These are phyloP conservation scores for Telenomus remus DNA, from an alignment of 1,140 invertebrate genomes.

Conservation along the genomic window DNA sequence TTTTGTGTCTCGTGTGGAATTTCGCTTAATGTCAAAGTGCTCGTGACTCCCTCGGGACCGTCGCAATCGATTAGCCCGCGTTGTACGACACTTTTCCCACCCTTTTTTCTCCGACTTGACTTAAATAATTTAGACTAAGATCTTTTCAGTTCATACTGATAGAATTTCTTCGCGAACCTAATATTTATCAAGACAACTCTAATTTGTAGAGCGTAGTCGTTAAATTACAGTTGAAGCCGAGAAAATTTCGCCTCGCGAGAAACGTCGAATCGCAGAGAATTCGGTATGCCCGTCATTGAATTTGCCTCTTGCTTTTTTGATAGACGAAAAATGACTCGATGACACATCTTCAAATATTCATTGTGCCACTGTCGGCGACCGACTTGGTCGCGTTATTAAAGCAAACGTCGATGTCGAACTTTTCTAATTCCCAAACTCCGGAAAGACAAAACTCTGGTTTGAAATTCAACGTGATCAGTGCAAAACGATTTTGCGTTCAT, in stretches of 20 bases:
- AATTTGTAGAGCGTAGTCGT: conserved; percentile 24
- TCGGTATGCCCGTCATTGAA: no score
- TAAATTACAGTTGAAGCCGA: conserved; percentile 27
- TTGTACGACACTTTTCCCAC: neutral
- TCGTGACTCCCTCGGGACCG: conserved; percentile 4
- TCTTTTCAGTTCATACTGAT: neutral
- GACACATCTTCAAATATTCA: conserved; percentile 37
- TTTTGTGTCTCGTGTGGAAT: conserved; percentile 8
- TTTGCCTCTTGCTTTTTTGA: conserved; percentile 30
- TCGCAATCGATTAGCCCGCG: conserved; percentile 20
- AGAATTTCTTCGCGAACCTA: conserved; percentile 22
- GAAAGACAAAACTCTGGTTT: conserved; percentile 17
- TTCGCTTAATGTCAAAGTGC: conserved; percentile 21
- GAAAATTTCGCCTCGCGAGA: no score
- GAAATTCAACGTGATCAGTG: conserved; percentile 1
- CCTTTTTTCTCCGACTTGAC: neutral
- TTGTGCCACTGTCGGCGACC: conserved; percentile 15
- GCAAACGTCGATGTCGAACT: conserved; percentile 39
- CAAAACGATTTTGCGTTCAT: conserved; percentile 21
- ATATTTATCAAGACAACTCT: conserved; percentile 38
- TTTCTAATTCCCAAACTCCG: conserved; percentile 39
- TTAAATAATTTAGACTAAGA: neutral
- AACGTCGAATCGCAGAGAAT: no score
- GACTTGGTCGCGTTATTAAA: conserved; percentile 35
- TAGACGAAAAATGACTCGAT: conserved; percentile 17